These are phyloP conservation scores for Lepidurus couesii DNA, from an alignment of 1,140 invertebrate species.

Conservation along the genomic window DNA sequence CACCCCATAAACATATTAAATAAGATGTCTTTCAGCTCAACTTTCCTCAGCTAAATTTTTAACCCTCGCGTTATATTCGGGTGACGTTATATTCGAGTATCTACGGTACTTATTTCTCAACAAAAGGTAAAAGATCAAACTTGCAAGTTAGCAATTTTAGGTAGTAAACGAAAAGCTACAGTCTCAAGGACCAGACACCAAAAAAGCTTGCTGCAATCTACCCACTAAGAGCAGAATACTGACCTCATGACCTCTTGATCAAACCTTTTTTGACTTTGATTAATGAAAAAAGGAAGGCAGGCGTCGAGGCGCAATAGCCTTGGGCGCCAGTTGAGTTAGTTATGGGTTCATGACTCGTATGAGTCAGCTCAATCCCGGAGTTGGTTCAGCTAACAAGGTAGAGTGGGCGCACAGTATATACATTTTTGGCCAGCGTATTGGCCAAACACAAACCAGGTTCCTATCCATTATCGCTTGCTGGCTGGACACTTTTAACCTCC, in stretches of 20 bases:
- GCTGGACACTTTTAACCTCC: neutral
- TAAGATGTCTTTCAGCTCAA: neutral
- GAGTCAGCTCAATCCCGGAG: conserved; percentile 1
- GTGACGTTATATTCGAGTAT: too few species aligned
- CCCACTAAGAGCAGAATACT: neutral
- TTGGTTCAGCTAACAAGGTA: neutral
- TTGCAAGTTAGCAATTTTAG: neutral
- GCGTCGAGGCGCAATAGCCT: conserved; percentile 16
- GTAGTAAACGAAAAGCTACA: neutral
- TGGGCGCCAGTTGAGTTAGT: conserved; percentile 1
- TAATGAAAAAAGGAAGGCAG: neutral
- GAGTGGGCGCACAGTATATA: neutral
- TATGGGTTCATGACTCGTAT: conserved; percentile 11
- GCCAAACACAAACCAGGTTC: conserved; percentile 1
- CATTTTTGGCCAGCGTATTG: neutral
- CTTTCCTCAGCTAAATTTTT: too few species aligned
- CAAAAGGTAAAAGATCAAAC: neutral
- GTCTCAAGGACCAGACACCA: neutral
- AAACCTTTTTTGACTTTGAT: neutral
- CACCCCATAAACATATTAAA: neutral
- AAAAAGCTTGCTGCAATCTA: neutral
- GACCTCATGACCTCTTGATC: conserved; percentile 1
- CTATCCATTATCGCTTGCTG: neutral
- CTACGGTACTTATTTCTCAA: neutral
- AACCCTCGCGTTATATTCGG: too few species aligned